Evolutionary conservation across 1,140 invertebrate species (phyloP), one percentile per base, ranked within the genome.

Genomic region (Halictus rubicundus): DNA sequence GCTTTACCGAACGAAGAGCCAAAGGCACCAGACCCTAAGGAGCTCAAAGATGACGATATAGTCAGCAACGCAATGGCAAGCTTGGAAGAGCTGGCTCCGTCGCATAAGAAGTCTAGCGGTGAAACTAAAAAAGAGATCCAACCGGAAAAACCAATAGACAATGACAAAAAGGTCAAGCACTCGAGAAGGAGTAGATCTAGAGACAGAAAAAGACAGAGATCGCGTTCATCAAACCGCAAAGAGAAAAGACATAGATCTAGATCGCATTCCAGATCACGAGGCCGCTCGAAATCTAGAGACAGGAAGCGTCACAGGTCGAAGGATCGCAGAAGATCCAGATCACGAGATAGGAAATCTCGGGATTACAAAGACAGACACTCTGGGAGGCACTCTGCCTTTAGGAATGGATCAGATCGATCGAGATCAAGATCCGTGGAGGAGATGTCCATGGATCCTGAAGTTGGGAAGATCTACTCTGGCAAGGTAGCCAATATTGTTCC

Each of bases 401-500:
- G 42, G 14, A 46, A 46, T 46, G 81, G 82, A 65, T 37, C 59
- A 8, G 84, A 89, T 10, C 72, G 80, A 61, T 91, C 89, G 0
- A 83, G 86, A 59, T 92, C 91, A 0, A 78, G 81, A 9, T 91
- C 90, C 0, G 63, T 82, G 1, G 89, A 93, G n/a, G 92, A 93
- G 54, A 81, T 94, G 9, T 89, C 90, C 0, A 81, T 92, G 21
- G 92, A 94, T 77, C 93, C 94, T 25, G 94, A 94, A 89, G 84
- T 94, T 23, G 92, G 92, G 3, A 93, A 97, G 94, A 98, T 99
- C 87, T 99, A 99, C 91, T 95, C 95, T 83, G 99, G 98, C 0
- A 97, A 98, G 93, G 97, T 99, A 0, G 97, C 97, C 8, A 99
- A 98, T 88, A 97, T 99, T 81, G 98, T 99, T 42, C 96, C 97